Evolutionary conservation across 2,888 invertebrate species (phyloP), one percentile per base, ranked within the genome.

Genomic region (Corbicula japonica): DNA sequence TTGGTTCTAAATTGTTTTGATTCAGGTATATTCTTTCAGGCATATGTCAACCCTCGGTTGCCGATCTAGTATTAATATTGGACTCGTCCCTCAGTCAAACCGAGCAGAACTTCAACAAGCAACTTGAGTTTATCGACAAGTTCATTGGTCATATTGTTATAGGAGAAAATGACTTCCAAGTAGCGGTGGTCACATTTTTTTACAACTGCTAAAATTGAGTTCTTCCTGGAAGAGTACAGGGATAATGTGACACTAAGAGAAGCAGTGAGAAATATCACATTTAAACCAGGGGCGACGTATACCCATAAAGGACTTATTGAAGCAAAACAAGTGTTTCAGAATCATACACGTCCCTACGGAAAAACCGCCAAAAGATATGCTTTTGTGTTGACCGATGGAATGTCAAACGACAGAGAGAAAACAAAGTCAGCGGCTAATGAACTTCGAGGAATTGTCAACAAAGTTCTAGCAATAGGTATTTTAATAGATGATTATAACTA

Each of bases 141-240:
- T 63, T 63, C n/a, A 63, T 63, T 21, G 62, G 48, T 32, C 62
- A 63, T n/a, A 63, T 63, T 28, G 48, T 63, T 1, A 63, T 63
- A 34, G 62, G 62, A 8, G 62, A 63, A 12, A 12, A 48, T 6
- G 34, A 63, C 15, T 23, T 63, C 21, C 48, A 60, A 48, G 48
- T 4, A 48, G 21, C 21, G 2, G 4, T 12, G 21, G 10, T 21
- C 48, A 6, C 10, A 4, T 4, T 6, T 12, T n/a, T 8, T 8
- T 12, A 8, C 18, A 12, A 18, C 8, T 12, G 41, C 41, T 12
- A 18, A 8, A 12, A 38, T 38, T 38, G 41, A 38, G 8, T 8
- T 38, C 8, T 38, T 38, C 18, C 8, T 12, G 10, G 10, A 38
- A 38, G 41, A 38, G 18, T 8, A 38, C 41, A 18, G 41, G 18